Evolutionary conservation across 92 coral and sea anemone species (phyloP).

Genomic region (Galaxea fascicularis): DNA sequence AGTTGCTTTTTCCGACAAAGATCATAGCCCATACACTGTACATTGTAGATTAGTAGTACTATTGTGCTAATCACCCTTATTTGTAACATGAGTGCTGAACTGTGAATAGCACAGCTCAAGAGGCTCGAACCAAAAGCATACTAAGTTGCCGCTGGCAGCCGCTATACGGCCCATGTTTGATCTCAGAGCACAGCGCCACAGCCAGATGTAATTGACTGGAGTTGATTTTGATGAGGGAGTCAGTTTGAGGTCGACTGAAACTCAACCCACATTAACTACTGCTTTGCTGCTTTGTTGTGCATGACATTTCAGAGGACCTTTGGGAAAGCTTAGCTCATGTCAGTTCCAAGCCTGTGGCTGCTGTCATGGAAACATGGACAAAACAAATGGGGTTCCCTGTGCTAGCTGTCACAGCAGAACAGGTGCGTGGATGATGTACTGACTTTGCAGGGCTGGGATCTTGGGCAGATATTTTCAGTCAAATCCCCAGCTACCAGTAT

Average conservation of each 20-base stretch:
- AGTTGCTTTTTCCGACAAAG: neutral
- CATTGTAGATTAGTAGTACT: too few relatives aligned
- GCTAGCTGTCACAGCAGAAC: slow-evolving; percentile 84
- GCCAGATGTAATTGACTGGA: too few relatives aligned
- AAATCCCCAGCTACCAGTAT: too few relatives aligned
- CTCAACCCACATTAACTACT: too few relatives aligned
- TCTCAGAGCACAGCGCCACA: too few relatives aligned
- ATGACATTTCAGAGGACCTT: slow-evolving; percentile 76
- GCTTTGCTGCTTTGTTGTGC: neutral
- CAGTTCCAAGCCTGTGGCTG: slow-evolving; percentile 91
- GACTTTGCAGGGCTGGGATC: neutral
- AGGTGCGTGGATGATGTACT: slow-evolving; percentile 51
- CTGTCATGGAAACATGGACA: slow-evolving; percentile 96
- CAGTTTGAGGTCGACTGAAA: neutral
- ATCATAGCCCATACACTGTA: too few relatives aligned
- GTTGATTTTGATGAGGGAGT: neutral
- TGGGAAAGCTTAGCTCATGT: slow-evolving; percentile 87
- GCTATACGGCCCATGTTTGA: too few relatives aligned
- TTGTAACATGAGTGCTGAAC: too few relatives aligned
- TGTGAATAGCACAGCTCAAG: too few relatives aligned
- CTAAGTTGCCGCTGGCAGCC: too few relatives aligned
- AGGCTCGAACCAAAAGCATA: too few relatives aligned
- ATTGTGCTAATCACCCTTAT: too few relatives aligned
- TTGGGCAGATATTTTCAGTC: neutral
- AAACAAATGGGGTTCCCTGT: slow-evolving; percentile 99